Evolutionary conservation across 2,797 vertebrate species (phyloP).

Genomic region (Bovichtus diacanthus): DNA sequence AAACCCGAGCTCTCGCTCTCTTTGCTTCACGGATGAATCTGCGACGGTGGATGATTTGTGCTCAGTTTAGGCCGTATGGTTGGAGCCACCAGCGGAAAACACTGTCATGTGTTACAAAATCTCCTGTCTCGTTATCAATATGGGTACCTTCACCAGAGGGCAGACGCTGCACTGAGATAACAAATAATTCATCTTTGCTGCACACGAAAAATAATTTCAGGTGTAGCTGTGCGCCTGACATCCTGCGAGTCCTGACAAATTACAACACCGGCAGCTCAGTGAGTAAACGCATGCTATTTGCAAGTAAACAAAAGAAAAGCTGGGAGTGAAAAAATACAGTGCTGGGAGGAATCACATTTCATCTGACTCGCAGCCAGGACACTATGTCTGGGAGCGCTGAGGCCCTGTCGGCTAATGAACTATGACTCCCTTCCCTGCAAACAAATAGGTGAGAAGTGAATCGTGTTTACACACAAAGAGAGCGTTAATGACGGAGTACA

Average conservation of each 20-base stretch:
- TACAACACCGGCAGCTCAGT: constrained; percentile 30
- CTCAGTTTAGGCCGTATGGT: neutral
- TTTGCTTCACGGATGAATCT: constrained; percentile 6
- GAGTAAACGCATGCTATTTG: constrained; percentile 58
- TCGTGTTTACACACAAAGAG: constrained; percentile 62
- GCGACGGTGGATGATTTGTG: neutral
- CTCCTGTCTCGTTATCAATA: constrained; percentile 60
- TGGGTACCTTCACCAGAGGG: constrained; percentile 62
- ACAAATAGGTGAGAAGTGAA: constrained; percentile 69
- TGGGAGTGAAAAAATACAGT: constrained; percentile 36
- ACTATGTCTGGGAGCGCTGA: constrained; percentile 22
- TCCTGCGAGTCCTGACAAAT: constrained; percentile 64
- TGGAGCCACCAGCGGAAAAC: neutral
- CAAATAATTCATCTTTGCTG: constrained; percentile 59
- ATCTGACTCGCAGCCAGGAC: constrained; percentile 60
- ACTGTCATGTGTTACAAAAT: constrained; percentile 25
- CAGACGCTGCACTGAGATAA: constrained; percentile 50
- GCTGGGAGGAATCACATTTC: constrained; percentile 58
- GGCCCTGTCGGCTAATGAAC: constrained; percentile 59
- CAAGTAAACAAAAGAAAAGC: constrained; percentile 66
- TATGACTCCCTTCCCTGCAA: constrained; percentile 57
- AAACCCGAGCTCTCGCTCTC: neutral
- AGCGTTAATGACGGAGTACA: constrained; percentile 68
- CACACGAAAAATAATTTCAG: constrained; percentile 55
- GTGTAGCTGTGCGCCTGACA: constrained; percentile 41